phyloP scores from a whole-genome alignment of 2,113 vertebrate species.

The Poicephalus meyeri region DNA sequence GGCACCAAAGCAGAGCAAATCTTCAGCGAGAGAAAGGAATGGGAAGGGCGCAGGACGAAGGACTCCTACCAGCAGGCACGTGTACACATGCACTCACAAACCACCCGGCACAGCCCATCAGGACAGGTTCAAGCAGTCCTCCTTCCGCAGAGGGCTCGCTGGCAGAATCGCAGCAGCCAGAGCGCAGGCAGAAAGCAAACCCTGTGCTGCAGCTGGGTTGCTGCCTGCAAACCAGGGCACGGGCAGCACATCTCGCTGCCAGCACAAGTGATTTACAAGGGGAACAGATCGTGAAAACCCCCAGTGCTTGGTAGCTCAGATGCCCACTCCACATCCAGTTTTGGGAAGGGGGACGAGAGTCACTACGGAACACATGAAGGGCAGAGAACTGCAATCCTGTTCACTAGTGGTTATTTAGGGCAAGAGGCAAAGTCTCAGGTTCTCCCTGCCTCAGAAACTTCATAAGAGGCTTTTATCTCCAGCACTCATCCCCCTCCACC shows the following conservation, averaged over 20 bases:
- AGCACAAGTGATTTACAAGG: neutral
- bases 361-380: neutral
- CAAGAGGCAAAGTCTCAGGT: neutral
- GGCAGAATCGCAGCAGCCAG: neutral
- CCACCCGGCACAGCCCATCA: fast-evolving
- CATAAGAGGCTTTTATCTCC: neutral
- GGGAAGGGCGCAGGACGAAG: neutral
- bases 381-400: too few species aligned
- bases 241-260: fast-evolving
- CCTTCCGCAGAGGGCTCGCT: neutral
- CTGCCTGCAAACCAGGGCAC: neutral
- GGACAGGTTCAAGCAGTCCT: too few species aligned
- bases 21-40: neutral
- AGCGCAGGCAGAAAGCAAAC: fast-evolving
- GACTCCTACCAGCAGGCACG: neutral
- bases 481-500: neutral
- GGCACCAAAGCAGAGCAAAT: neutral
- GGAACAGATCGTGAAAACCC: neutral
- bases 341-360: neutral
- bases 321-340: neutral
- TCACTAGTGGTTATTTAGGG: neutral
- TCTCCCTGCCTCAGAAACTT: neutral
- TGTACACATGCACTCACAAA: fast-evolving
- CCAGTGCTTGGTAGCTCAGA: fast-evolving
- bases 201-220: neutral